Conservation (phyloP, 2,797 vertebrate species). For the Poeciliopsis turneri region DNA sequence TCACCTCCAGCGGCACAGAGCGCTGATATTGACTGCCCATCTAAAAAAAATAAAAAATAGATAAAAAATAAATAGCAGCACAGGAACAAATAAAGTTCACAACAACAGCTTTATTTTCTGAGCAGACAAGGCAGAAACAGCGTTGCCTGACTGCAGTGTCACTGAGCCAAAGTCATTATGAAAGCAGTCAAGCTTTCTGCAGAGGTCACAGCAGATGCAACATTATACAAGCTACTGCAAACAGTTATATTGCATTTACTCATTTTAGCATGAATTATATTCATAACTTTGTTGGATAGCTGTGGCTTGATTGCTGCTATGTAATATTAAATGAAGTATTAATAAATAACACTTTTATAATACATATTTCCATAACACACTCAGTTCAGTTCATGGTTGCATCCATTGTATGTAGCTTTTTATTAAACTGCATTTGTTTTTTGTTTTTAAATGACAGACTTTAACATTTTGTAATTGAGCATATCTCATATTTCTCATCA, state of each 20-base stretch:
- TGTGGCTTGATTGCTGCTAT: background rate
- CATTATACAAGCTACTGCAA: background rate
- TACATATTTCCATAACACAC: background rate
- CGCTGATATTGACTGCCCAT: conserved; percentile 85
- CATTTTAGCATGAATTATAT: background rate
- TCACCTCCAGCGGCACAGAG: conserved; percentile 80
- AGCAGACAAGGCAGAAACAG: conserved; percentile 41
- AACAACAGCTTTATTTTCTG: conserved; percentile 50
- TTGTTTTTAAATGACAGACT: background rate
- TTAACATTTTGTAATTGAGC: background rate
- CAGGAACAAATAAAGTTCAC: conserved; percentile 31
- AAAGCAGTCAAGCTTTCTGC: conserved; percentile 1
- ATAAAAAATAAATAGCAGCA: conserved; percentile 15
- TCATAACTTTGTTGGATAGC: background rate
- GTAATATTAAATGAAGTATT: background rate
- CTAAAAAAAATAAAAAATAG: conserved; percentile 40
- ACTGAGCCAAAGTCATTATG: background rate
- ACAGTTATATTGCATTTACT: background rate
- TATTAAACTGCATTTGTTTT: background rate
- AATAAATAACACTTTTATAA: background rate
- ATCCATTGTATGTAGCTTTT: background rate
- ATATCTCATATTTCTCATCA: background rate
- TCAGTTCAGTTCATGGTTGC: background rate
- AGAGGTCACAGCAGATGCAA: background rate
- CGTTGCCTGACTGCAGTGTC: conserved; percentile 37